Evolutionary conservation across 2,113 vertebrate species (phyloP).

Genomic region (Entosphenus tridentatus): DNA sequence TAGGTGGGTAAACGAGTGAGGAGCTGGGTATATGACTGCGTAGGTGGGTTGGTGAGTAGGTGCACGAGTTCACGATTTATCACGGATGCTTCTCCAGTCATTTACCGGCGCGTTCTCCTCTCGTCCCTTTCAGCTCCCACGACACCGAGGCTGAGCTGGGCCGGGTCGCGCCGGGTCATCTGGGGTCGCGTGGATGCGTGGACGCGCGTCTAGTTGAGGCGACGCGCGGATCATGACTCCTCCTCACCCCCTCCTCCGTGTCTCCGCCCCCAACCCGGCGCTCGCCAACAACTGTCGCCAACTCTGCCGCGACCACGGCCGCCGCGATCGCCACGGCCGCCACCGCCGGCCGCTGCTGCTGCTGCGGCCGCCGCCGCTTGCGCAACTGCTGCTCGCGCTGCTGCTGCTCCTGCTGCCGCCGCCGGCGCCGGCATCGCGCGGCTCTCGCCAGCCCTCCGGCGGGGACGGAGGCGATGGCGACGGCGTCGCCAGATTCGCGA

Average conservation of each 20-base stretch:
- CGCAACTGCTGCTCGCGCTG: not conserved
- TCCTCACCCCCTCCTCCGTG: not conserved
- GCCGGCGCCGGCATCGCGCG: not conserved
- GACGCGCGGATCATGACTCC: not conserved
- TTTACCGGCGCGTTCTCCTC: too few species aligned
- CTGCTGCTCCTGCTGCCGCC: not conserved
- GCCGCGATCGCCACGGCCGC: not conserved
- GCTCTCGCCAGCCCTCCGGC: not conserved
- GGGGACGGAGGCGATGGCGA: not conserved
- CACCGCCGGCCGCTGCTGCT: not conserved
- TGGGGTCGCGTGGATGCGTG: not conserved
- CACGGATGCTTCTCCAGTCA: too few species aligned
- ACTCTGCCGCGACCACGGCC: too few species aligned
- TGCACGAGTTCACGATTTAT: too few species aligned
- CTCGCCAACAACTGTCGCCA: too few species aligned
- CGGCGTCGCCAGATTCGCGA: slow-evolving; percentile 19
- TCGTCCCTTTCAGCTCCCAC: too few species aligned
- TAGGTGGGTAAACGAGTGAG: too few species aligned
- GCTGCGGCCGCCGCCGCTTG: not conserved
- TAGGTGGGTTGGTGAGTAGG: too few species aligned
- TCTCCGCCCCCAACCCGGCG: not conserved
- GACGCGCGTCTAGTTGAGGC: too few species aligned
- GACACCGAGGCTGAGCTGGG: too few species aligned
- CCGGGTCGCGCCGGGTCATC: too few species aligned
- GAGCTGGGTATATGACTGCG: too few species aligned